phyloP scores from a whole-genome alignment of 2,888 invertebrate genomes.

The Unio delphinus region DNA sequence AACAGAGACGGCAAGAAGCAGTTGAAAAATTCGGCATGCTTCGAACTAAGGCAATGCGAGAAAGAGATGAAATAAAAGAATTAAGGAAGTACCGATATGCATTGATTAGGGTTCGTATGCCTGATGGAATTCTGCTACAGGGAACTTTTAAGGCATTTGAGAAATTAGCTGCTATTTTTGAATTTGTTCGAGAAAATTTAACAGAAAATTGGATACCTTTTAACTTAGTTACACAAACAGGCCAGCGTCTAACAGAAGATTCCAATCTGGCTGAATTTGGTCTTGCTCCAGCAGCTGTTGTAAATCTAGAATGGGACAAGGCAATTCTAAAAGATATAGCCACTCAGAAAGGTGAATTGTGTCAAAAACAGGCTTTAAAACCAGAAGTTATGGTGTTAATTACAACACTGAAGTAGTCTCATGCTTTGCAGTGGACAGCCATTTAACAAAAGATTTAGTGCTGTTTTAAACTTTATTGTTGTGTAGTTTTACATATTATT shows the following conservation, averaged over 20 bases:
- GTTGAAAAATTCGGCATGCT: constrained; percentile 87
- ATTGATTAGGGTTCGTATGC: constrained; percentile 88
- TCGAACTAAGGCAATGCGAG: constrained; percentile 94
- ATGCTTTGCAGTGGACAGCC: too few relatives aligned
- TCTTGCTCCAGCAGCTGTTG: constrained; percentile 86
- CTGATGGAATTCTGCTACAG: constrained; percentile 77
- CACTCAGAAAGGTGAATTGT: constrained; percentile 52
- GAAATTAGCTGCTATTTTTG: constrained; percentile 80
- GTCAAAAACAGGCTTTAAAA: constrained; percentile 76
- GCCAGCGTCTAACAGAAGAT: constrained; percentile 80
- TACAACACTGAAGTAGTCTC: constrained; percentile 10
- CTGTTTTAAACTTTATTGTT: too few relatives aligned
- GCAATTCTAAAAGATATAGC: constrained; percentile 56
- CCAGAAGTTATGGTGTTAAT: constrained; percentile 81
- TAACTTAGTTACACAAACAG: constrained; percentile 79
- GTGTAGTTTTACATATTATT: too few relatives aligned
- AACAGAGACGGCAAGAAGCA: constrained; percentile 76
- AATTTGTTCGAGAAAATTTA: constrained; percentile 86
- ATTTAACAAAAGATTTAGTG: too few relatives aligned
- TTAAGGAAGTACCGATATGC: constrained; percentile 82
- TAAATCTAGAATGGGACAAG: constrained; percentile 82
- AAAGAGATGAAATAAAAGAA: constrained; percentile 87
- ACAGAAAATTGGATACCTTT: constrained; percentile 80
- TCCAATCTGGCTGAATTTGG: constrained; percentile 84
- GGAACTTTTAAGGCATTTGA: constrained; percentile 92